Conservation (phyloP, 2,113 vertebrate genomes). For the Colossoma macropomum region DNA sequence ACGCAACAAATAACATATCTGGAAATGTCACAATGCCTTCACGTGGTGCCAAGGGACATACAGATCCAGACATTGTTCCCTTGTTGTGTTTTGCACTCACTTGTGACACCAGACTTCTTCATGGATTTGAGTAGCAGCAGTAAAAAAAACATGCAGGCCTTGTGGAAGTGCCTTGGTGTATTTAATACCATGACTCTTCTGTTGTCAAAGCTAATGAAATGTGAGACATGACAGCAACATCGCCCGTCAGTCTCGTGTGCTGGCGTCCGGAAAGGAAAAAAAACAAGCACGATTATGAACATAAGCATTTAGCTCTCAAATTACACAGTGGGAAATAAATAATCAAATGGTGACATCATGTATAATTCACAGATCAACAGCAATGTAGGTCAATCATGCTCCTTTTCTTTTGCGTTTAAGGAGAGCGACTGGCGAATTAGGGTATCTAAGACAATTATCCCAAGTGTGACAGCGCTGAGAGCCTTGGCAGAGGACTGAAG, state of each 20-base stretch:
- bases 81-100: background rate
- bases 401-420: constrained; percentile 56
- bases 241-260: constrained; percentile 38
- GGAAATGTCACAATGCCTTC: constrained; percentile 50
- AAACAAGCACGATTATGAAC: constrained; percentile 50
- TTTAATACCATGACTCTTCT: constrained; percentile 41
- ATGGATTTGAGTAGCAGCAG: background rate
- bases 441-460: constrained; percentile 67
- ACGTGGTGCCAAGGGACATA: constrained; percentile 26
- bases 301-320: constrained; percentile 36
- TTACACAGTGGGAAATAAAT: constrained; percentile 56
- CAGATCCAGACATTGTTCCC: background rate
- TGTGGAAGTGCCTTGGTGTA: constrained; percentile 1
- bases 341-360: constrained; percentile 60
- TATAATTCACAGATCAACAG: constrained; percentile 62
- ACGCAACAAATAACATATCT: constrained; percentile 30
- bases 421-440: constrained; percentile 58
- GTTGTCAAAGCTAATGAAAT: constrained; percentile 63
- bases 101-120: background rate
- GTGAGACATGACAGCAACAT: constrained; percentile 58
- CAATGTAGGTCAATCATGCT: constrained; percentile 60
- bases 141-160: background rate
- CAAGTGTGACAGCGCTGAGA: constrained; percentile 62
- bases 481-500: constrained; percentile 49
- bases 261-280: constrained; percentile 28